Evolutionary conservation across 2,113 vertebrate genomes (phyloP).

Genomic region (Syngnathus floridae): DNA sequence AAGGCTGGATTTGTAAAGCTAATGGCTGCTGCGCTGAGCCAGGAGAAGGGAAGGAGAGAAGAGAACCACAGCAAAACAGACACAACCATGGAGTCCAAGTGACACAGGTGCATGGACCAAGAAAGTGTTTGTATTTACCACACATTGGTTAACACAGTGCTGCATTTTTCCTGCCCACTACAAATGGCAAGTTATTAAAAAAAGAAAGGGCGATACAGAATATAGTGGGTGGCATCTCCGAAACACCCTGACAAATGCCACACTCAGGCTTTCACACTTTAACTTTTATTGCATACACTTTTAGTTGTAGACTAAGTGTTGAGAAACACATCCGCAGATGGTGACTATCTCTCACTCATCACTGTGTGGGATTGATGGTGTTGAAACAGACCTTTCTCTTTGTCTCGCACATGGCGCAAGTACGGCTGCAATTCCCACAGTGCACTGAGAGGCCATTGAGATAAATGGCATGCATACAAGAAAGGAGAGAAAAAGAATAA

Average conservation of each 20-base stretch:
- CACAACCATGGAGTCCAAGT: slow-evolving; percentile 40
- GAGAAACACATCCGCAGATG: slow-evolving; percentile 72
- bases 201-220: slow-evolving; percentile 6
- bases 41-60: slow-evolving; percentile 65
- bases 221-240: slow-evolving; percentile 49
- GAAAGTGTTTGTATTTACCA: slow-evolving; percentile 44
- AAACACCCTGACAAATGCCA: slow-evolving; percentile 57
- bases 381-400: slow-evolving; percentile 70
- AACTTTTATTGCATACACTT: slow-evolving; percentile 58
- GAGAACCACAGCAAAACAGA: slow-evolving; percentile 49
- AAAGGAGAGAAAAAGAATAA: slow-evolving; percentile 44
- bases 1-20: slow-evolving; percentile 99
- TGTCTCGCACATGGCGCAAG: slow-evolving; percentile 67
- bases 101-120: slow-evolving; percentile 28
- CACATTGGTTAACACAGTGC: slow-evolving; percentile 33
- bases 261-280: slow-evolving; percentile 61
- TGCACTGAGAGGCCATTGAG: slow-evolving; percentile 60
- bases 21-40: slow-evolving; percentile 91
- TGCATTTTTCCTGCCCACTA: slow-evolving; percentile 26
- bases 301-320: slow-evolving; percentile 58
- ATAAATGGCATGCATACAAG: slow-evolving; percentile 62
- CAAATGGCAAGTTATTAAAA: slow-evolving; percentile 51
- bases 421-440: slow-evolving; percentile 62
- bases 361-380: slow-evolving; percentile 70
- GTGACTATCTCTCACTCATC: slow-evolving; percentile 62